Conservation (phyloP, 2,113 vertebrate genomes). For the Oncorhynchus clarkii region DNA sequence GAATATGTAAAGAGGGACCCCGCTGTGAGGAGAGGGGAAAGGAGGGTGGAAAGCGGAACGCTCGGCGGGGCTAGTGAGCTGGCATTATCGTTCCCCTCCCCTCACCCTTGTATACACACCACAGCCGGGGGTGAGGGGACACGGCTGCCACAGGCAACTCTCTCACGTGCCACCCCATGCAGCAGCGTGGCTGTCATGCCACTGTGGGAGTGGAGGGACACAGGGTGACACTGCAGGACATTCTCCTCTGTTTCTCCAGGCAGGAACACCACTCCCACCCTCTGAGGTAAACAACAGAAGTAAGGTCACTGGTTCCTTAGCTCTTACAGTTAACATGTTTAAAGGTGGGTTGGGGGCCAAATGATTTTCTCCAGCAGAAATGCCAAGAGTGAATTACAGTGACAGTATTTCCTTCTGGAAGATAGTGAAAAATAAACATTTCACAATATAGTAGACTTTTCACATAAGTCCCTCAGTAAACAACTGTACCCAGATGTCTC, state of each 20-base stretch:
- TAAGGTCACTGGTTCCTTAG: slow-evolving; percentile 11
- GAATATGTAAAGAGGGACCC: slow-evolving; percentile 89
- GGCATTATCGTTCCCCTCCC: slow-evolving; percentile 45
- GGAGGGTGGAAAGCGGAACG: slow-evolving; percentile 62
- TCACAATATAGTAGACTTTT: no score
- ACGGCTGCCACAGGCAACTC: slow-evolving; percentile 72
- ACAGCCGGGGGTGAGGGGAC: slow-evolving; percentile 48
- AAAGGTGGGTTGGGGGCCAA: slow-evolving; percentile 18
- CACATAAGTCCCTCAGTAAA: slow-evolving; percentile 6
- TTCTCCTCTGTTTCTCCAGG: no score
- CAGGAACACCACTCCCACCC: background rate
- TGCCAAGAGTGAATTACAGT: background rate
- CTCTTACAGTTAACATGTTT: slow-evolving; percentile 13
- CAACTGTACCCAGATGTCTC: slow-evolving; percentile 51
- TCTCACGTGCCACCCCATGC: slow-evolving; percentile 46
- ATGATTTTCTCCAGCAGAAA: slow-evolving; percentile 17
- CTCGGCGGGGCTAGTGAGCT: slow-evolving; percentile 10
- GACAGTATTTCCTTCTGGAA: background rate
- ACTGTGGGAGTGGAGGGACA: no score
- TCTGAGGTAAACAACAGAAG: slow-evolving; percentile 11
- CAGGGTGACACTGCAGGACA: no score
- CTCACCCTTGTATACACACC: slow-evolving; percentile 16
- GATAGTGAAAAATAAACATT: background rate
- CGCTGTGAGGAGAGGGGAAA: slow-evolving; percentile 64
- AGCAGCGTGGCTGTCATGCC: no score